phyloP scores from a whole-genome alignment of 2,113 vertebrate genomes.

The Rostratula benghalensis region DNA sequence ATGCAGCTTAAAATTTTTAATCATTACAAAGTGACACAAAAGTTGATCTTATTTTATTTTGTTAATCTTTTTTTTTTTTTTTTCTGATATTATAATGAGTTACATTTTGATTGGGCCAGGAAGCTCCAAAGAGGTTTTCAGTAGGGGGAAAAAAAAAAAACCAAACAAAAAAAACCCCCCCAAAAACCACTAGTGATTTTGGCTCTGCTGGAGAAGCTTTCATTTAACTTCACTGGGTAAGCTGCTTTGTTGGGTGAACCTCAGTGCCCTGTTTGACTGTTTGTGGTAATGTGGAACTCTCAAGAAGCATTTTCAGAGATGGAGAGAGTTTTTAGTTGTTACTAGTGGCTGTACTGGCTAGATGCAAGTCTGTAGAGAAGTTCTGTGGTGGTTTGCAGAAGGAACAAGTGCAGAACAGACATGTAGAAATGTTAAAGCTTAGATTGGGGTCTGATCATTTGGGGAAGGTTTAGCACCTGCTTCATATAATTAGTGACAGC shows the following conservation, averaged over 20 bases:
- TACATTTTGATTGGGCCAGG: not conserved
- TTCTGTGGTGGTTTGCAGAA: not conserved
- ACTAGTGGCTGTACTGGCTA: not conserved
- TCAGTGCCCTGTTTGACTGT: rapidly evolving
- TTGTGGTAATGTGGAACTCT: not conserved
- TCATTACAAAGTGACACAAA: not conserved
- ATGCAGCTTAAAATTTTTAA: not conserved
- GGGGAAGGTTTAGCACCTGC: not conserved
- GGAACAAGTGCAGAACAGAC: not conserved
- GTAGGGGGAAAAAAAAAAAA: not conserved
- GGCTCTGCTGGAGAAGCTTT: not conserved
- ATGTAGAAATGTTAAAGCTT: not conserved
- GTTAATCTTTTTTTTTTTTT: not conserved
- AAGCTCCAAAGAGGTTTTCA: not conserved
- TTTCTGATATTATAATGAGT: not conserved
- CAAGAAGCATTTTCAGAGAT: not conserved
- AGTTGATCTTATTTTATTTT: not conserved
- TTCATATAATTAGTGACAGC: not conserved
- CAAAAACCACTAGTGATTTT: not conserved
- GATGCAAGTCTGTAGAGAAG: not conserved
- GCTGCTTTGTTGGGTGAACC: not conserved
- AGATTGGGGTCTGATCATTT: not conserved
- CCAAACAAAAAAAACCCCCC: not conserved
- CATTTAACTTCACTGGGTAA: not conserved
- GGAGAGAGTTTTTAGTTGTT: not conserved